Base-by-base conservation (phyloP, 1,140 invertebrate species). In the Penaeus japonicus region DNA sequence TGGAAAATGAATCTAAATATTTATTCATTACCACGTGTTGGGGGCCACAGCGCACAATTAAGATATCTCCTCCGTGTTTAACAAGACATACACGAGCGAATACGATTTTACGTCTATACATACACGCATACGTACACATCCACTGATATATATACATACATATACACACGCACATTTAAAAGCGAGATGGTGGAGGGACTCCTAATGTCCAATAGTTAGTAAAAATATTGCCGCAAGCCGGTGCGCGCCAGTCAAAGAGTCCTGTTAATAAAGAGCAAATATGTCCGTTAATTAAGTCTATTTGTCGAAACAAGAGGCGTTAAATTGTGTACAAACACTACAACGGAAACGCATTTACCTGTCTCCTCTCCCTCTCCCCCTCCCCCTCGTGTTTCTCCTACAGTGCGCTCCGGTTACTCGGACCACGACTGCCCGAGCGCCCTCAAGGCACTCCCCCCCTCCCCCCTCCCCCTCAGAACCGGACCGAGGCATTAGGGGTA, bases 311-410 rank as follows among this genome's bases (percentile, higher is more conserved):
- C 84, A 86, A 86, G 84, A 53, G 77, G 84, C 84, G 84, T 86
- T 86, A 86, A 86, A 86, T 86, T 86, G 35, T 86, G 55, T 75
- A 80, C 57, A 86, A 86, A 86, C 84, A 86, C 59, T 86, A 86
- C 75, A 80, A 80, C 55, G 62, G 84, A 35, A 85, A 78, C 53
- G 83, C 83, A 55, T 75, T 77, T 57, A 85, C 84, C 70, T 54
- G 84, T 27, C 70, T 12, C 65, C 65, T 30, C 18, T n/a, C 65
- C 35, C 27, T 12, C 24, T 73, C 70, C n/a, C 24, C n/a, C 70
- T n/a, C 5, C 18, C n/a, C 35, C 70, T 73, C n/a, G 27, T 73
- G 35, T 30, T 73, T 27, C 27, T 27, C 35, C 35, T 32, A 73
- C 70, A 47, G 70, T 73, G 70, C 35, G 27, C 70, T 30, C 30